A percentile compares a stretch with the other conserved stretches of the same genome.
Evolutionary conservation across 1,140 invertebrate genomes (phyloP).

Genomic region (Leptonema lineaticorne): DNA sequence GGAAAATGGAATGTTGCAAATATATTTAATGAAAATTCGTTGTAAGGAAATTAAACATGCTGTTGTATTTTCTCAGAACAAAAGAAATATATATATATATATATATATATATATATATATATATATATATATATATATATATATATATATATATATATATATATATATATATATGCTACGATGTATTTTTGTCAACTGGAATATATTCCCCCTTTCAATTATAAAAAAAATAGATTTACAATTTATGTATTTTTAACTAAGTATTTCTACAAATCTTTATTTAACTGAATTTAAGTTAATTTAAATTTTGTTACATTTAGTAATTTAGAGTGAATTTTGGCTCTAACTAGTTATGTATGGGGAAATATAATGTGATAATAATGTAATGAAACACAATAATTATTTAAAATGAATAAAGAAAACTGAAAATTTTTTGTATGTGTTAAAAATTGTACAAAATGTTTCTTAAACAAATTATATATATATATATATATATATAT

Average conservation of each 20-base stretch:
- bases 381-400: constrained; percentile 40
- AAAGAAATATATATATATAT: too few species aligned
- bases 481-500: too few species aligned
- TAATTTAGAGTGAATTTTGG: constrained; percentile 25
- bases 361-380: constrained; percentile 40
- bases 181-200: not conserved
- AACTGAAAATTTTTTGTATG: not conserved
- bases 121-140: too few species aligned
- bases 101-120: too few species aligned
- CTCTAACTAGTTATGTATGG: constrained; percentile 25
- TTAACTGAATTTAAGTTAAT: constrained; percentile 21
- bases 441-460: not conserved
- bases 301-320: constrained; percentile 19
- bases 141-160: too few species aligned
- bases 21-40: too few species aligned
- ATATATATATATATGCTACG: too few species aligned
- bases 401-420: constrained; percentile 36
- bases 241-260: constrained; percentile 11
- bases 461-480: not conserved
- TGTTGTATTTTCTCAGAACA: too few species aligned
- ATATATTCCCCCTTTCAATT: not conserved
- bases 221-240: constrained; percentile 3
- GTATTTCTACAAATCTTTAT: constrained; percentile 14
- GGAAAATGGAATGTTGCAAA: too few species aligned
- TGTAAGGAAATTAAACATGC: too few species aligned